A percentile compares a stretch with the other conserved stretches of the same genome.
phyloP scores from a whole-genome alignment of 2,888 invertebrate genomes.

The Listrodromus nycthemerus region DNA sequence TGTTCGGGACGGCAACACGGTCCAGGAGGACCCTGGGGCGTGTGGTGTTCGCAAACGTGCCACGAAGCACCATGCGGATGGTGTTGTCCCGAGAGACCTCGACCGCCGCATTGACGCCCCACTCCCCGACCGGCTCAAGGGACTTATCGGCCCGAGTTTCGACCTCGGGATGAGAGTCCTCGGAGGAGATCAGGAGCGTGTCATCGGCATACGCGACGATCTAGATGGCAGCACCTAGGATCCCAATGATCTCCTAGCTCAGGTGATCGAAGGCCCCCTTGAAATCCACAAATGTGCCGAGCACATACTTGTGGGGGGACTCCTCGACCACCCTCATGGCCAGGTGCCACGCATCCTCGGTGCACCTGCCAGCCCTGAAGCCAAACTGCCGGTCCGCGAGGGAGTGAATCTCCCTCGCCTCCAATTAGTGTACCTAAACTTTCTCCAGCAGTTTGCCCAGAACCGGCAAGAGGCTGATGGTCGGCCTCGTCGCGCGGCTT shows the following conservation, averaged over 20 bases:
- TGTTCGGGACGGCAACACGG: too few relatives aligned
- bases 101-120: slow-evolving; percentile 16
- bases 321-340: slow-evolving; percentile 5
- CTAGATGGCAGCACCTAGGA: neutral
- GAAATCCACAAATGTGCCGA: neutral
- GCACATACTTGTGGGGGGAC: slow-evolving; percentile 16
- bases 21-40: slow-evolving; percentile 50
- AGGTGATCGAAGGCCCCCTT: slow-evolving; percentile 23
- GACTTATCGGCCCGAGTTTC: slow-evolving; percentile 3
- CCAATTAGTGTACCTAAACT: neutral
- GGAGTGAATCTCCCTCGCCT: slow-evolving; percentile 7
- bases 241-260: slow-evolving; percentile 3
- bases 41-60: neutral
- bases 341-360: slow-evolving; percentile 19
- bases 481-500: slow-evolving; percentile 34
- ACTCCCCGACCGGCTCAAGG: slow-evolving; percentile 17
- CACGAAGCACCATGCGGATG: too few relatives aligned
- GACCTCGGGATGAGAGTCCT: too few relatives aligned
- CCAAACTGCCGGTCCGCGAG: slow-evolving; percentile 37
- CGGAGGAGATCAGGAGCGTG: too few relatives aligned
- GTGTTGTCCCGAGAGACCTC: neutral
- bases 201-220: too few relatives aligned
- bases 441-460: slow-evolving; percentile 8
- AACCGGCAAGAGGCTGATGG: neutral
- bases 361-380: slow-evolving; percentile 24